These are phyloP conservation scores for Dynastes tityus DNA, from an alignment of 2,888 invertebrate species.

Conservation along the genomic window DNA sequence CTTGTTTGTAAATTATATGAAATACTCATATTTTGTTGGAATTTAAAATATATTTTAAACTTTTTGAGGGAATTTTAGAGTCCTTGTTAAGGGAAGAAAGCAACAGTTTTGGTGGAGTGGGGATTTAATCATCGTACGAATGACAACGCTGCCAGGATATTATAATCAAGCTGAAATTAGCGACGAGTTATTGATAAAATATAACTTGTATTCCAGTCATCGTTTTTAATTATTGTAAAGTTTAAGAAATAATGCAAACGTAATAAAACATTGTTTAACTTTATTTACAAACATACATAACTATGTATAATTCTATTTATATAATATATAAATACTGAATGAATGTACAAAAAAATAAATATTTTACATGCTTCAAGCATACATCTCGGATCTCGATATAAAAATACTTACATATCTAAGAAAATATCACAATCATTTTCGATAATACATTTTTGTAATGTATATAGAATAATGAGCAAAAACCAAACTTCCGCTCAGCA, in stretches of 20 bases:
- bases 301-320: constrained; percentile 44
- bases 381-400: constrained; percentile 45
- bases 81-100: too few species aligned
- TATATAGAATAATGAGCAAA: neutral
- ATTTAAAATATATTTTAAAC: too few species aligned
- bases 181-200: too few species aligned
- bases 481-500: neutral
- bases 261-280: constrained; percentile 47
- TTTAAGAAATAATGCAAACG: constrained; percentile 1
- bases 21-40: too few species aligned
- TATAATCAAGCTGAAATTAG: neutral
- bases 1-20: too few species aligned
- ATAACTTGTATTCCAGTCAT: too few species aligned
- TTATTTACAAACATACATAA: constrained; percentile 52
- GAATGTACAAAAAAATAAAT: constrained; percentile 57
- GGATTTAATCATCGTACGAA: too few species aligned
- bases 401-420: constrained; percentile 50
- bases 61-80: too few species aligned
- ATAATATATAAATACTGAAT: constrained; percentile 52
- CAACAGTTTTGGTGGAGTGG: too few species aligned
- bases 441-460: constrained; percentile 35
- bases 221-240: too few species aligned
- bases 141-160: too few species aligned
- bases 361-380: constrained; percentile 55
- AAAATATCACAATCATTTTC: constrained; percentile 54